Evolutionary conservation across 1,140 invertebrate genomes (phyloP).

Genomic region (Lucilia cuprina): DNA sequence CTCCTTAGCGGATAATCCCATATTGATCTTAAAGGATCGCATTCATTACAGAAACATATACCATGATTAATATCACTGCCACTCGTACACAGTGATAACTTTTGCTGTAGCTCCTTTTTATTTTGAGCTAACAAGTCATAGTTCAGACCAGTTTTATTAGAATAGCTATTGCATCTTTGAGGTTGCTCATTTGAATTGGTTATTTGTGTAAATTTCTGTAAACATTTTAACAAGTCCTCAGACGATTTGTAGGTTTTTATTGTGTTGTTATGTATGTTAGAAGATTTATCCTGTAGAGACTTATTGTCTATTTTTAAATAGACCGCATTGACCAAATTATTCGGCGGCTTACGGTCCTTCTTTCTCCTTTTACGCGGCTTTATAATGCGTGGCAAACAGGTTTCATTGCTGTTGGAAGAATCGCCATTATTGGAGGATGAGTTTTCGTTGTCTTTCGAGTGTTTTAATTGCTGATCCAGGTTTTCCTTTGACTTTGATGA

Average conservation of each 20-base stretch:
- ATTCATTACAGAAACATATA: slow-evolving; percentile 80
- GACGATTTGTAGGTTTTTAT: not conserved
- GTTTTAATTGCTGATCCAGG: slow-evolving; percentile 19
- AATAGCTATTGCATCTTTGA: not conserved
- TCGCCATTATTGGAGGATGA: not conserved
- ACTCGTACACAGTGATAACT: not conserved
- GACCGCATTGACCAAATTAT: slow-evolving; percentile 44
- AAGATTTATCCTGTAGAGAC: slow-evolving; percentile 26
- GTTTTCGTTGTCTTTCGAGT: not conserved
- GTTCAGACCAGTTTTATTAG: not conserved
- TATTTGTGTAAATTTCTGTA: not conserved
- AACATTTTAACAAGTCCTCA: slow-evolving; percentile 13
- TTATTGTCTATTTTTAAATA: slow-evolving; percentile 51
- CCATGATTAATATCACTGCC: slow-evolving; percentile 42
- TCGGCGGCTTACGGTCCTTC: slow-evolving; percentile 76
- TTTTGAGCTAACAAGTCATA: not conserved
- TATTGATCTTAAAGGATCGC: slow-evolving; percentile 77
- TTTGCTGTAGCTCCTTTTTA: not conserved
- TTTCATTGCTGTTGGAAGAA: slow-evolving; percentile 65
- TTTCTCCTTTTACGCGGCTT: slow-evolving; percentile 88
- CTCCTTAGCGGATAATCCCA: slow-evolving; percentile 68
- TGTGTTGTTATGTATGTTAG: not conserved
- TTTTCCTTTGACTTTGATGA: slow-evolving; percentile 46
- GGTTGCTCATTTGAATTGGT: not conserved
- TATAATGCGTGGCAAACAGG: slow-evolving; percentile 83